Base-by-base conservation (phyloP, 2,888 invertebrate species). In the Camptogramma bilineatum region DNA sequence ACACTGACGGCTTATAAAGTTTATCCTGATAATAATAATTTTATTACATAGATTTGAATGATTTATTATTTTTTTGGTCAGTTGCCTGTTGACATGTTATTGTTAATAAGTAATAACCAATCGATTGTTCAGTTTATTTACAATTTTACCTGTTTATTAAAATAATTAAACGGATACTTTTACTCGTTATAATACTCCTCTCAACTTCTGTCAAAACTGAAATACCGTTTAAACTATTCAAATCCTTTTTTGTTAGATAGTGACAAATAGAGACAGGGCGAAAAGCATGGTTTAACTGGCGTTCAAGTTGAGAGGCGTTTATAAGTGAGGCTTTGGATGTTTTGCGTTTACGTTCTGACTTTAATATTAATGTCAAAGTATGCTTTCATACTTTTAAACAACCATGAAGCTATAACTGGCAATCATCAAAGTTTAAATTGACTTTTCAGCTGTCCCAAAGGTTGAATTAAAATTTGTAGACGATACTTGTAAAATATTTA, bases 381-480 rank as follows among this genome's bases (percentile, higher is more conserved):
- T 9, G 28, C 31, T 62, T 53, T 62, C 52, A 55, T 61, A 39
- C 13, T 39, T n/a, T 13, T 39, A 39, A 54, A 59, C 58, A 58
- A 50, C 31, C 62, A 52, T 53, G 51, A 61, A 63, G 55, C 57
- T 58, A 56, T 62, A 67, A 53, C 51, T 62, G 52, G 63, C 58
- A 57, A 63, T 62, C 63, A 57, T 67, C 51, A 64, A 66, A 66
- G 66, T 53, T 66, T 58, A 55, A 66, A 66, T 66, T 55, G 58
- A 56, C 54, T 62, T 62, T 65, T 31, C 59, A 46, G 44, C 39
- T 52, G 51, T 59, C 54, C 62, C 58, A 62, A 58, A 66, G 62
- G 62, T 19, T 52, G 16, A 48, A 52, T 58, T 62, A 51, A 44
- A 66, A 54, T 54, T 58, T 16, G 42, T 31, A 47, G 52, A 54